phyloP scores from a whole-genome alignment of 2,797 vertebrate species.

The Nothura maculosa region DNA sequence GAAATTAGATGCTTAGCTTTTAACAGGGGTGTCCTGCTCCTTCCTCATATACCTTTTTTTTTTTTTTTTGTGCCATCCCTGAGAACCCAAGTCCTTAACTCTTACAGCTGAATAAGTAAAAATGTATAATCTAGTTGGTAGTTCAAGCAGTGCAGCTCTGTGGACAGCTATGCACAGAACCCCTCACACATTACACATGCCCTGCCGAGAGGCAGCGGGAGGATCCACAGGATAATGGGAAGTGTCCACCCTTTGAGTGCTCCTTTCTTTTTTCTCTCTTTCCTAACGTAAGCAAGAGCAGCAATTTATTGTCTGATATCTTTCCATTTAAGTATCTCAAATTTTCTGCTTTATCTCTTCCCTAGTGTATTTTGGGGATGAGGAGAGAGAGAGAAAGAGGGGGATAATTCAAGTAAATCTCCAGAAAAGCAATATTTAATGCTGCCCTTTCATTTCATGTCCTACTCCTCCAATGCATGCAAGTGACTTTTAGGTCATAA shows the following conservation, averaged over 20 bases:
- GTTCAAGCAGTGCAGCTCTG: neutral
- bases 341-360: neutral
- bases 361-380: neutral
- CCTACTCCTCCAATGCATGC: neutral
- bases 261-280: neutral
- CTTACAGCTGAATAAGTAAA: neutral
- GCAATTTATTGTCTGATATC: neutral
- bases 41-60: slow-evolving; percentile 3
- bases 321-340: neutral
- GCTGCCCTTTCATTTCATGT: neutral
- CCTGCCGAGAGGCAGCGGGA: neutral
- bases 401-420: neutral
- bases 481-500: neutral
- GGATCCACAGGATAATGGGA: neutral
- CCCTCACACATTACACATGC: neutral
- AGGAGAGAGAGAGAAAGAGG: too few species aligned
- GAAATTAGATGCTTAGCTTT: slow-evolving; percentile 52
- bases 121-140: neutral
- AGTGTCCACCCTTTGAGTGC: neutral
- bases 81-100: neutral
- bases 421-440: neutral
- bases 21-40: slow-evolving; percentile 2
- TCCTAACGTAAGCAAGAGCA: neutral
- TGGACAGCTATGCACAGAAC: neutral
- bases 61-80: neutral